Base-by-base conservation (phyloP, 2,113 vertebrate genomes). In the Microcebus ravelobensis region DNA sequence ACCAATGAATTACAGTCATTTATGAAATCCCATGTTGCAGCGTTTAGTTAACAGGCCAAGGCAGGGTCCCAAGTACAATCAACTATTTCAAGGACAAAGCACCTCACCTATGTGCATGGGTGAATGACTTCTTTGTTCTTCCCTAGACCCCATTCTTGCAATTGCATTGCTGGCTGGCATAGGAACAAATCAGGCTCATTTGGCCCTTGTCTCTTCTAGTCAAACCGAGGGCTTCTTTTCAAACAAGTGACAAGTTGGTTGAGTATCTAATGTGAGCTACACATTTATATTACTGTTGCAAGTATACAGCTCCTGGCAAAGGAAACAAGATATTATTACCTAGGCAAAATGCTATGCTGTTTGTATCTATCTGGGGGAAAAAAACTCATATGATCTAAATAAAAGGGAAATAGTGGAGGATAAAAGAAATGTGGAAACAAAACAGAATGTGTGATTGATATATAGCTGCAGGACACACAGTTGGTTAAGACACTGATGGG, bases 171-270 rank as follows among this genome's bases (percentile, higher is more conserved):
- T 91, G 70, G 23, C 48, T 93, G 34, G 63, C 83, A 95, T 67
- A 90, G 79, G 45, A 84, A 91, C 84, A 82, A 95, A 90, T 80
- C 90, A 71, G 76, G 57, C 23, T 95, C 71, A 90, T 97, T 96
- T 95, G 87, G 50, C 17, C 79, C 39, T 48, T 93, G 93, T 97
- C 93, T 95, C 79, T 96, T 96, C 80, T 81, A 77, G 95, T 96
- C 95, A 97, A 91, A 92, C 52, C 80, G 55, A 96, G 74, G 84
- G 48, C 70, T 93, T 21, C 36, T 71, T 97, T 95, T 73, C 91
- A 91, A 96, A 93, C 77, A 91, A 87, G 83, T 96, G 96, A 87
- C 96, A 97, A 84, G 74, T 74, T 93, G 63, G 36, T 92, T 93
- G 86, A 77, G 71, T 82, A 63, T 94, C 82, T 85, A 68, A 81